phyloP scores from a whole-genome alignment of 2,888 invertebrate genomes.

The Autographa pulchrina region DNA sequence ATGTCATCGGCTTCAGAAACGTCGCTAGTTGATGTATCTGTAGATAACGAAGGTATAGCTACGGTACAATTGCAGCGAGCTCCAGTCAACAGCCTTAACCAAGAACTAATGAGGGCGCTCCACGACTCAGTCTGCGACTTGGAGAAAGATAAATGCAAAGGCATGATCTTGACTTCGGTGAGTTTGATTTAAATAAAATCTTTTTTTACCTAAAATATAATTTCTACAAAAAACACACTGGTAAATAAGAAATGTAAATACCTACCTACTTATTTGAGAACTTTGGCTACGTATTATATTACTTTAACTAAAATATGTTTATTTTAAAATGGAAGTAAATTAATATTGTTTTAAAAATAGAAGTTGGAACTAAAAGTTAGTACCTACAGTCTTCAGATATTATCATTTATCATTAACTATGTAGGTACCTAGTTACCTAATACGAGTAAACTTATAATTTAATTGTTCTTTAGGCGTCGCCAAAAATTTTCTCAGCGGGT shows the following conservation, averaged over 20 bases:
- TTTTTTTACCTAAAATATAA: too few relatives aligned
- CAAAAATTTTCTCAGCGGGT: constrained; percentile 93
- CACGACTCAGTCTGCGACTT: constrained; percentile 88
- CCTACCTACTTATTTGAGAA: too few relatives aligned
- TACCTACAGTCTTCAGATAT: too few relatives aligned
- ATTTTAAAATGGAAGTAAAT: too few relatives aligned
- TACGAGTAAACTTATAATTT: not conserved
- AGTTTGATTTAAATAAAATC: constrained; percentile 55
- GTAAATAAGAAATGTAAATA: too few relatives aligned
- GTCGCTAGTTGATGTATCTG: constrained; percentile 38
- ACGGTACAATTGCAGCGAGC: constrained; percentile 91
- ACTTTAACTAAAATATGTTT: too few relatives aligned
- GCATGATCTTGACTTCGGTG: constrained; percentile 93
- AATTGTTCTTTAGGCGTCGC: constrained; percentile 80
- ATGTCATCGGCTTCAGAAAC: constrained; percentile 19
- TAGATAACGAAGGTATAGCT: constrained; percentile 90
- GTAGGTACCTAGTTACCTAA: not conserved
- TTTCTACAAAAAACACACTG: too few relatives aligned
- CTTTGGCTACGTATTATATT: too few relatives aligned
- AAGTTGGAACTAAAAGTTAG: too few relatives aligned
- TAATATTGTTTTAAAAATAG: too few relatives aligned
- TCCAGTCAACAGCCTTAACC: constrained; percentile 93
- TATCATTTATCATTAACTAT: not conserved
- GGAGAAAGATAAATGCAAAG: constrained; percentile 90
- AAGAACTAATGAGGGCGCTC: constrained; percentile 91